Percentiles rank a stretch among this genome's conserved stretches.
Evolutionary conservation across 2,797 vertebrate genomes (phyloP).

Genomic region (Pagetopsis macropterus): DNA sequence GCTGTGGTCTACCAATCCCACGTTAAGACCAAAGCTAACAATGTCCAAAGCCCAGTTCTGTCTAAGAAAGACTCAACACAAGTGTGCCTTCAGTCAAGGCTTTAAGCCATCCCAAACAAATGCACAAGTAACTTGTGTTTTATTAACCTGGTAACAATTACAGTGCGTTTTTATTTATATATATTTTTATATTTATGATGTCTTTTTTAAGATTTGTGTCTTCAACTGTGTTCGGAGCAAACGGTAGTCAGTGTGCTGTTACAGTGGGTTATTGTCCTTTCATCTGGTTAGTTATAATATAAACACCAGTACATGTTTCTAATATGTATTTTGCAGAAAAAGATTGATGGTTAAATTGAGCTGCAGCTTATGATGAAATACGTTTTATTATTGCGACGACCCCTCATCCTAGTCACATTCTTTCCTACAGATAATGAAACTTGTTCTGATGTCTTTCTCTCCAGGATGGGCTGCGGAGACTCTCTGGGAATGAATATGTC

Average conservation of each 20-base stretch:
- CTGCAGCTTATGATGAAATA: not conserved
- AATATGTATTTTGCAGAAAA: not conserved
- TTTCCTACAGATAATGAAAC: not conserved
- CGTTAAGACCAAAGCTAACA: not conserved
- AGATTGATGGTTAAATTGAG: not conserved
- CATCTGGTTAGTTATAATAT: not conserved
- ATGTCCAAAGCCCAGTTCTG: too few species aligned
- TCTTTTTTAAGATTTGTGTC: not conserved
- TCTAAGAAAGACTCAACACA: too few species aligned
- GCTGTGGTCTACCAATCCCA: not conserved
- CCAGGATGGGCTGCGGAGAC: constrained; percentile 92
- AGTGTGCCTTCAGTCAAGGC: too few species aligned
- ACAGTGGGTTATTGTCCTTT: not conserved
- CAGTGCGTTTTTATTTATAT: too few species aligned
- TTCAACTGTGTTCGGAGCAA: not conserved
- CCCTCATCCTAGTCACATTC: not conserved
- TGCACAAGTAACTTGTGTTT: too few species aligned
- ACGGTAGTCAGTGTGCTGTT: not conserved
- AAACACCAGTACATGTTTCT: not conserved
- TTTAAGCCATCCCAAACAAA: too few species aligned
- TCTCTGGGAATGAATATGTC: constrained; percentile 93
- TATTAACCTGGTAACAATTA: too few species aligned
- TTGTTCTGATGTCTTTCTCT: constrained; percentile 40
- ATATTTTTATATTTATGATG: not conserved
- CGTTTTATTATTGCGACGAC: not conserved